Percentiles rank a stretch among this genome's conserved stretches.
These are phyloP conservation scores for Dilophus febrilis DNA, from an alignment of 2,888 invertebrate species.

Conservation along the genomic window DNA sequence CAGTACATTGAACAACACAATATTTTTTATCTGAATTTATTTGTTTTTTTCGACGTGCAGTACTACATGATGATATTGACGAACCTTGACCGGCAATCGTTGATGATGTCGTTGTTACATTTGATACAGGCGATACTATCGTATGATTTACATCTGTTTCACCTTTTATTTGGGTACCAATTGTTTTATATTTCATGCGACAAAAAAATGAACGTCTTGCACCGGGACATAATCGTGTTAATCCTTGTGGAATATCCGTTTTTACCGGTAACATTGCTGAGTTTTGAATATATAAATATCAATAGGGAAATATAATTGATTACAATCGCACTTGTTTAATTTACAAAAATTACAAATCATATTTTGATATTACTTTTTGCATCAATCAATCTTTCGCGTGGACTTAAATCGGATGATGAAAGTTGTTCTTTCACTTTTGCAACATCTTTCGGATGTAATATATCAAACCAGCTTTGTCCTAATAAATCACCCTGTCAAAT, in stretches of 20 bases:
- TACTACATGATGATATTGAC: slow-evolving; percentile 25
- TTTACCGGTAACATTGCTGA: slow-evolving; percentile 82
- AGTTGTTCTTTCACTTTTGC: slow-evolving; percentile 90
- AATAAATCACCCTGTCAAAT: slow-evolving; percentile 67
- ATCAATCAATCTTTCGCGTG: slow-evolving; percentile 76
- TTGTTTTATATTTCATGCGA: slow-evolving; percentile 68
- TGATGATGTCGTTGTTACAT: slow-evolving; percentile 18
- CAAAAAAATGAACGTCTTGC: slow-evolving; percentile 86
- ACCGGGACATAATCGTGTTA: slow-evolving; percentile 68
- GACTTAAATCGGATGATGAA: slow-evolving; percentile 74
- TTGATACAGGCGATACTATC: slow-evolving; percentile 21
- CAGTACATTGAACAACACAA: slow-evolving; percentile 80
- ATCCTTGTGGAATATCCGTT: slow-evolving; percentile 61
- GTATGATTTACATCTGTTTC: slow-evolving; percentile 37
- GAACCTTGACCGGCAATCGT: slow-evolving; percentile 41
- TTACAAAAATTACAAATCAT: slow-evolving; percentile 16
- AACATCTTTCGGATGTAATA: slow-evolving; percentile 86
- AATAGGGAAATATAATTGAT: background rate
- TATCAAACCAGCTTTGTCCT: slow-evolving; percentile 88
- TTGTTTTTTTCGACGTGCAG: slow-evolving; percentile 47
- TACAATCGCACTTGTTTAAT: background rate
- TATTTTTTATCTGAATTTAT: slow-evolving; percentile 55
- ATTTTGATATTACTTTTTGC: slow-evolving; percentile 87
- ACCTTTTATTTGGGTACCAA: slow-evolving; percentile 51
- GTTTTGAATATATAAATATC: background rate